A percentile compares a stretch with the other conserved stretches of the same genome.
Evolutionary conservation across 2,797 vertebrate species (phyloP).

Genomic region (Lycodopsis pacificus): DNA sequence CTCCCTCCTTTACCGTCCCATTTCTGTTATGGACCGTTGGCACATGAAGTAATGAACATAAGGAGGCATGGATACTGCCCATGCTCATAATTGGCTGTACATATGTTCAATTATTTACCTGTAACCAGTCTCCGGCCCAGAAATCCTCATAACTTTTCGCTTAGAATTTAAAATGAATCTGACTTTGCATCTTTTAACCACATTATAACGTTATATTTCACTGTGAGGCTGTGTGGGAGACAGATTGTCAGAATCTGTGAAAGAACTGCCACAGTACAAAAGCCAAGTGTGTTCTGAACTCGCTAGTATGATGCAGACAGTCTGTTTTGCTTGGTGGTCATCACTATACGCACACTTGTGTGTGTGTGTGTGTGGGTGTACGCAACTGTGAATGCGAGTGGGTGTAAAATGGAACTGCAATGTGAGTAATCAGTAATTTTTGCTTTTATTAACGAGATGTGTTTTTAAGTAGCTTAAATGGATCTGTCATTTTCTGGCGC

Average conservation of each 20-base stretch:
- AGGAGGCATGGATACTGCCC: neutral
- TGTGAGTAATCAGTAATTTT: slow-evolving; percentile 64
- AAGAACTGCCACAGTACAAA: slow-evolving; percentile 34
- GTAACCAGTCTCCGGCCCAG: neutral
- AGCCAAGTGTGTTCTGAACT: slow-evolving; percentile 55
- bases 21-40: slow-evolving; percentile 48
- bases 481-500: slow-evolving; percentile 62
- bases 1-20: slow-evolving; percentile 49
- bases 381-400: slow-evolving; percentile 53
- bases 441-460: slow-evolving; percentile 71
- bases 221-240: slow-evolving; percentile 54
- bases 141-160: neutral
- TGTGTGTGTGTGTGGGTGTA: slow-evolving; percentile 1
- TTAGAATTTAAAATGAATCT: slow-evolving; percentile 19
- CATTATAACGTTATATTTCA: slow-evolving; percentile 7
- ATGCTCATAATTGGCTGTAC: slow-evolving; percentile 2
- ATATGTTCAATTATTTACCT: neutral
- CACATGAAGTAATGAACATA: slow-evolving; percentile 24
- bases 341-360: slow-evolving; percentile 31
- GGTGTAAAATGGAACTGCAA: slow-evolving; percentile 59
- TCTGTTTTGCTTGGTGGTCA: slow-evolving; percentile 62
- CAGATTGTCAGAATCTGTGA: slow-evolving; percentile 52
- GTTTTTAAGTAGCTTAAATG: slow-evolving; percentile 72
- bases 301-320: slow-evolving; percentile 41
- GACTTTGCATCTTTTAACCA: slow-evolving; percentile 12